A percentile compares a stretch with the other conserved stretches of the same genome.
phyloP scores from a whole-genome alignment of 2,113 vertebrate species.

The Phalacrocorax aristotelis region DNA sequence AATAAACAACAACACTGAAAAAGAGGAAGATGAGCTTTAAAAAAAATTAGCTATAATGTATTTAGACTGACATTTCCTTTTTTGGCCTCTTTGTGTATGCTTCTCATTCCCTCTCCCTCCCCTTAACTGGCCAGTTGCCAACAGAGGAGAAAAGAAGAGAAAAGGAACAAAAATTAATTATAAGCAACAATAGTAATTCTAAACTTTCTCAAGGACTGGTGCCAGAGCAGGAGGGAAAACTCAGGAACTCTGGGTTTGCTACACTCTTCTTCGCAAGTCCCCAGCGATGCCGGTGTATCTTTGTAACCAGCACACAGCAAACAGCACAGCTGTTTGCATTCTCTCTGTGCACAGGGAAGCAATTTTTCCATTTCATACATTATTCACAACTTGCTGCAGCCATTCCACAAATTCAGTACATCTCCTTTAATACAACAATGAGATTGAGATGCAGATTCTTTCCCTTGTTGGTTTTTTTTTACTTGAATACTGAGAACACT shows the following conservation, averaged over 20 bases:
- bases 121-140: slow-evolving; percentile 48
- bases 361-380: slow-evolving; percentile 62
- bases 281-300: not conserved
- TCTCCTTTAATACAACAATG: slow-evolving; percentile 59
- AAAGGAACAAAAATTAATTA: slow-evolving; percentile 56
- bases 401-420: slow-evolving; percentile 45
- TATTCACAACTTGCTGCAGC: slow-evolving; percentile 66
- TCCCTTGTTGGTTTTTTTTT: not conserved
- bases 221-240: not conserved
- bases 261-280: not conserved
- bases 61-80: not conserved
- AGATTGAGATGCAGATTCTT: slow-evolving; percentile 72
- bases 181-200: slow-evolving; percentile 16
- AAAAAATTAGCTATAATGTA: not conserved
- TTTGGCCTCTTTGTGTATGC: not conserved
- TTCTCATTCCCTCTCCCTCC: not conserved
- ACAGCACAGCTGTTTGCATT: slow-evolving; percentile 40
- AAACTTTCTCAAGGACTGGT: slow-evolving; percentile 21
- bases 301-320: not conserved
- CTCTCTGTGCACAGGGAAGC: not conserved
- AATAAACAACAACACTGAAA: not conserved
- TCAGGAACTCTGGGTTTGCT: not conserved
- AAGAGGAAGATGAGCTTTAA: not conserved
- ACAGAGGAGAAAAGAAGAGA: not conserved
- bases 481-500: slow-evolving; percentile 53